phyloP scores from a whole-genome alignment of 2,797 vertebrate genomes.

The Toxotes lorentzi region DNA sequence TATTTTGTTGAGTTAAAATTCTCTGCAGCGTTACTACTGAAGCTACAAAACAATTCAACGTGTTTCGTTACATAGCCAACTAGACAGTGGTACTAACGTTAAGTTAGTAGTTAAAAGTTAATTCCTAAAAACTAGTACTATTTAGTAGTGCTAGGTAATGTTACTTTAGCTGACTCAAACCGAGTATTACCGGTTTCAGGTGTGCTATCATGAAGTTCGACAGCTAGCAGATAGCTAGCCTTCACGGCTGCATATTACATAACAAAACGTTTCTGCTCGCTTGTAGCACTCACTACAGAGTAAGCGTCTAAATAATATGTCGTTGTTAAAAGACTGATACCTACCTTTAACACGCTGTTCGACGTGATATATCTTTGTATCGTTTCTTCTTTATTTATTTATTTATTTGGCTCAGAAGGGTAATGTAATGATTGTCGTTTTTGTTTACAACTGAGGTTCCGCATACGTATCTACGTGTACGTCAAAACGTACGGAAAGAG shows the following conservation, averaged over 20 bases:
- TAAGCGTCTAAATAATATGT: rapidly evolving
- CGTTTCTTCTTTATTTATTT: background rate
- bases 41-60: background rate
- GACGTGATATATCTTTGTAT: background rate
- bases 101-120: background rate
- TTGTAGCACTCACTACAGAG: background rate
- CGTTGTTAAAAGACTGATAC: background rate
- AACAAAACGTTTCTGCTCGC: slow-evolving; percentile 26
- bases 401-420: slow-evolving; percentile 1
- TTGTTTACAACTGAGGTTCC: slow-evolving; percentile 80
- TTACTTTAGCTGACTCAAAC: background rate
- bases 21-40: background rate
- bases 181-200: background rate
- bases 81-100: background rate
- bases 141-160: too few relatives aligned
- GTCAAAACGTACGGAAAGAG: slow-evolving; percentile 56
- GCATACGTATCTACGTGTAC: slow-evolving; percentile 49
- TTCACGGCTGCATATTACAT: slow-evolving; percentile 38
- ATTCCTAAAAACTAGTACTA: background rate
- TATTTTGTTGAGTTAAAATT: background rate
- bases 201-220: slow-evolving; percentile 33
- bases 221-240: slow-evolving; percentile 46
- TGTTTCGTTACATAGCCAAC: background rate
- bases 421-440: slow-evolving; percentile 43
- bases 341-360: slow-evolving; percentile 45